Conservation (phyloP, 2,797 vertebrate genomes). For the Benthosema pterotum region DNA sequence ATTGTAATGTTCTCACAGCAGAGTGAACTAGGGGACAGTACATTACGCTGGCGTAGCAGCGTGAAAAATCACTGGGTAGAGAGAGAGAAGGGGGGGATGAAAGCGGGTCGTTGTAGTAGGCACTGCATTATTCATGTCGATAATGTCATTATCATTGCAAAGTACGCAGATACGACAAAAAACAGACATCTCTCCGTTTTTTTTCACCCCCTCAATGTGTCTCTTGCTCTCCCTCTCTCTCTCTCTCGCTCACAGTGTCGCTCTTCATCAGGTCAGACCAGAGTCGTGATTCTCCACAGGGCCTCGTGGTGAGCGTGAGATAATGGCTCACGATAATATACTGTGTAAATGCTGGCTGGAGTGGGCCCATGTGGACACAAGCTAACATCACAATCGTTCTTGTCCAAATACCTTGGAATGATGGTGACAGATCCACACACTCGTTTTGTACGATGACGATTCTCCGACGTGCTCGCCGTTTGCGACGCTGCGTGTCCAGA, state of each 20-base stretch:
- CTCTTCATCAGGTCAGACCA: constrained; percentile 55
- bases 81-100: constrained; percentile 9
- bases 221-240: not conserved
- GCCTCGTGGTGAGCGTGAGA: not conserved
- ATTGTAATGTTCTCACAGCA: constrained; percentile 38
- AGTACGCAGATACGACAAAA: constrained; percentile 29
- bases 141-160: constrained; percentile 73
- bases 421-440: too few relatives aligned
- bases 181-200: constrained; percentile 19
- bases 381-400: too few relatives aligned
- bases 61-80: constrained; percentile 46
- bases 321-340: constrained; percentile 2
- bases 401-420: too few relatives aligned
- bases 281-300: constrained; percentile 53
- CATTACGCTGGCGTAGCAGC: constrained; percentile 35
- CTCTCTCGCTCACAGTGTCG: constrained; percentile 11
- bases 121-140: constrained; percentile 73
- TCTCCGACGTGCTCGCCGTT: too few relatives aligned
- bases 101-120: constrained; percentile 40
- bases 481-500: too few relatives aligned
- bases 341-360: too few relatives aligned
- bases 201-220: not conserved
- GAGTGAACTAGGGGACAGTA: constrained; percentile 38
- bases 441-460: too few relatives aligned
- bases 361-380: too few relatives aligned